Percentiles rank a stretch among this genome's conserved stretches.
Evolutionary conservation across 2,797 vertebrate genomes (phyloP).

Genomic region (Hapalemur alaotrensis): DNA sequence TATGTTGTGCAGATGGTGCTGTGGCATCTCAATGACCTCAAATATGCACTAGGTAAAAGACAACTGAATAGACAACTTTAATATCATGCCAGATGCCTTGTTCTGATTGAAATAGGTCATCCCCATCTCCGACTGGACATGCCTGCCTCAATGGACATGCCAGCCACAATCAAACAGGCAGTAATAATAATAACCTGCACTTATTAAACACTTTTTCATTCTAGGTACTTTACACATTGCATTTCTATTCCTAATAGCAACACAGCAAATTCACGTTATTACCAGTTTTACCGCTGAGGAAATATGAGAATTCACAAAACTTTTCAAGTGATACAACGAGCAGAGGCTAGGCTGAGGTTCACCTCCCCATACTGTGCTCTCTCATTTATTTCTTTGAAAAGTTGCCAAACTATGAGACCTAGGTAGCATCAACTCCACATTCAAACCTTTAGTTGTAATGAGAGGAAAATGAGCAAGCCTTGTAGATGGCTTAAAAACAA

Average conservation of each 20-base stretch:
- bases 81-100: neutral
- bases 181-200: neutral
- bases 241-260: neutral
- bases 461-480: neutral
- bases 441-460: neutral
- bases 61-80: neutral
- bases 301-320: neutral
- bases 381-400: neutral
- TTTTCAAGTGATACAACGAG: neutral
- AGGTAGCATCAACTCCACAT: neutral
- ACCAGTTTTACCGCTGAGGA: neutral
- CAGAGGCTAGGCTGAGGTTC: neutral
- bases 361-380: accelerated
- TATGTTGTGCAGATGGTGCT: neutral
- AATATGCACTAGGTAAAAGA: neutral
- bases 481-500: neutral
- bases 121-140: neutral
- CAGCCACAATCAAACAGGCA: neutral
- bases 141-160: neutral
- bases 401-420: neutral
- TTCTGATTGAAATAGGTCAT: neutral
- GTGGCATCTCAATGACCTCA: neutral
- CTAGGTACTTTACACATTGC: neutral
- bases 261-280: neutral
- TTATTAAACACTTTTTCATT: neutral